These are phyloP conservation scores for Anthopleura sola DNA, from an alignment of 64 coral and sea anemone genomes.

Conservation along the genomic window DNA sequence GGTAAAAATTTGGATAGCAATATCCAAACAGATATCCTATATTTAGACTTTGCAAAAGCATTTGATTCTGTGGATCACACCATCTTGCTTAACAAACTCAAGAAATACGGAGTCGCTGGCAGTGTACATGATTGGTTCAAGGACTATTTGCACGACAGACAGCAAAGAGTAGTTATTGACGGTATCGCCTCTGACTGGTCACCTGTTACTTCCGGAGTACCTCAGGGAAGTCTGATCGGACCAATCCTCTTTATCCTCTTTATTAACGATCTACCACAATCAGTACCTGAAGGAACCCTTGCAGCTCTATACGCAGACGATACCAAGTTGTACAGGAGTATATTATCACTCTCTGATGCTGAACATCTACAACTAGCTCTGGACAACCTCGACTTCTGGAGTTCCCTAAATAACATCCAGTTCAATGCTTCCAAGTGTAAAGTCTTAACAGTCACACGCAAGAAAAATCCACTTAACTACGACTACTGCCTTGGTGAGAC, in stretches of 20 bases:
- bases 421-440: constrained; percentile 53
- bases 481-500: background rate
- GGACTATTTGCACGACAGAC: constrained; percentile 26
- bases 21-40: constrained; percentile 7
- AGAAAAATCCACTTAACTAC: background rate
- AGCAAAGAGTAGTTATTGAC: constrained; percentile 16
- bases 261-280: background rate
- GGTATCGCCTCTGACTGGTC: background rate
- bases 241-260: constrained; percentile 31
- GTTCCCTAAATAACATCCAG: background rate
- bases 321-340: background rate
- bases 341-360: background rate
- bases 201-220: constrained; percentile 23
- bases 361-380: background rate
- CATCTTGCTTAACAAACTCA: background rate
- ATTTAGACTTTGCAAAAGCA: constrained; percentile 42
- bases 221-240: background rate
- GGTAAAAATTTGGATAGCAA: constrained; percentile 35
- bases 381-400: background rate
- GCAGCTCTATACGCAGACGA: background rate
- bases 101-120: constrained; percentile 16
- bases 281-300: background rate
- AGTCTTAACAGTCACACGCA: constrained; percentile 16
- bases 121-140: constrained; percentile 28
- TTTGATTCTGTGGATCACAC: constrained; percentile 36